Conservation (phyloP, 23 tunicate species). For the Diplosoma virens region DNA sequence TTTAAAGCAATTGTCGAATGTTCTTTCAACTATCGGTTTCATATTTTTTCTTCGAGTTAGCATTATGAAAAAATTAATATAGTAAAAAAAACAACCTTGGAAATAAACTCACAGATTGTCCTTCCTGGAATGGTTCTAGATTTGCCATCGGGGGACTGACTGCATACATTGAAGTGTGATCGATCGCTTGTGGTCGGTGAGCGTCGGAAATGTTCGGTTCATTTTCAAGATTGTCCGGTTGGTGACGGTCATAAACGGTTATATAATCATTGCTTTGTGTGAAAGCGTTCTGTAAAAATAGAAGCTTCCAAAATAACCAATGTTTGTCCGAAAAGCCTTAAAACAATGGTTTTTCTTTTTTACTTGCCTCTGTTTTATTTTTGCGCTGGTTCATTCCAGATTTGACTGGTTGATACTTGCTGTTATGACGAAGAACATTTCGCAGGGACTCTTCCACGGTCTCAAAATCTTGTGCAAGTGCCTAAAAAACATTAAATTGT, state of each 20-base stretch:
- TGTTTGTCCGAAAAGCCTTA: not conserved
- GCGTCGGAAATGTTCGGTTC: constrained; percentile 24
- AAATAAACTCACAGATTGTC: too few species aligned
- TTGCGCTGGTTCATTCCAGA: too few species aligned
- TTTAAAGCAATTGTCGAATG: too few species aligned
- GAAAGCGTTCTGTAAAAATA: not conserved
- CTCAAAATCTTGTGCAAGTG: constrained; percentile 24
- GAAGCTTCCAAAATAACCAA: not conserved
- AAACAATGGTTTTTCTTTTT: too few species aligned
- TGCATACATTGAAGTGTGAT: constrained; percentile 16
- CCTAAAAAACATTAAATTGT: not conserved
- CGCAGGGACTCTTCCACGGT: constrained; percentile 73
- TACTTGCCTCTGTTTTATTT: too few species aligned
- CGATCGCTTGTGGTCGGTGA: constrained; percentile 18
- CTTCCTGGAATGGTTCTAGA: too few species aligned
- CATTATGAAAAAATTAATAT: too few species aligned
- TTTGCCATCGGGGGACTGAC: too few species aligned
- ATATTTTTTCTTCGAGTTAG: too few species aligned
- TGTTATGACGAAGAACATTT: constrained; percentile 37
- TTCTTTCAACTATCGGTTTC: too few species aligned
- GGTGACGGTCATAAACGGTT: constrained; percentile 19
- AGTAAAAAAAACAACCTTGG: too few species aligned
- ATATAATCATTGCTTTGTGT: constrained; percentile 20
- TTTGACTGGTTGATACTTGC: not conserved
- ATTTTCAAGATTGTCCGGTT: constrained; percentile 5